Percentiles rank a stretch among this genome's conserved stretches.
These are phyloP conservation scores for Cathartes aura DNA, from an alignment of 2,113 vertebrate species.

Conservation along the genomic window DNA sequence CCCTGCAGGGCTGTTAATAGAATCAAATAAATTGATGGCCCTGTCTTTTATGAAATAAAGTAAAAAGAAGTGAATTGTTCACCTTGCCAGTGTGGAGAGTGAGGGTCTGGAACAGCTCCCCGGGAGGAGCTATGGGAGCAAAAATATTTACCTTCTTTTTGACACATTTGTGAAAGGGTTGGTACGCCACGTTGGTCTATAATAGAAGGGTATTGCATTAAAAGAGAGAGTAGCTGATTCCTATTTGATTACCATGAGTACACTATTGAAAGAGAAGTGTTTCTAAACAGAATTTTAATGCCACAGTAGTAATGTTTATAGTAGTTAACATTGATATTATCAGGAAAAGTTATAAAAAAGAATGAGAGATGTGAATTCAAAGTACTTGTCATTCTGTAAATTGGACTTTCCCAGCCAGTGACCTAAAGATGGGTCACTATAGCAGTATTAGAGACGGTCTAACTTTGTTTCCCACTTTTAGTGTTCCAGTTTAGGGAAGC, in stretches of 20 bases:
- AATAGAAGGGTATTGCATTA: neutral
- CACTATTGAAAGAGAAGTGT: neutral
- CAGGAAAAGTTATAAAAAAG: neutral
- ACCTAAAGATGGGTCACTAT: neutral
- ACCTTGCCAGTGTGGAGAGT: neutral
- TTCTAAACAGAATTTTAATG: neutral
- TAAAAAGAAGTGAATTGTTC: neutral
- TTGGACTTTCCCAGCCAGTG: neutral
- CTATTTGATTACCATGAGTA: neutral
- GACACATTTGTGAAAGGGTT: neutral
- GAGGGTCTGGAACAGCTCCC: neutral
- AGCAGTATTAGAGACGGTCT: neutral
- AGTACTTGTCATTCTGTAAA: neutral
- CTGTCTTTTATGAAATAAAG: neutral
- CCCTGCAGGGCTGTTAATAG: fast-evolving
- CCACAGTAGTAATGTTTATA: neutral
- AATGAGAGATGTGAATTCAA: neutral
- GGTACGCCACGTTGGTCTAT: fast-evolving
- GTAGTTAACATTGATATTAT: neutral
- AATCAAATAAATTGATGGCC: neutral
- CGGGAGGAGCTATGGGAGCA: fast-evolving
- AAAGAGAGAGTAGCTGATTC: neutral
- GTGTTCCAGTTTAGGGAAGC: neutral
- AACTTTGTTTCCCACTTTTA: neutral
- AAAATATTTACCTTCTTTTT: neutral